phyloP scores from a whole-genome alignment of 1,140 invertebrate genomes.

The Carposina sasakii region DNA sequence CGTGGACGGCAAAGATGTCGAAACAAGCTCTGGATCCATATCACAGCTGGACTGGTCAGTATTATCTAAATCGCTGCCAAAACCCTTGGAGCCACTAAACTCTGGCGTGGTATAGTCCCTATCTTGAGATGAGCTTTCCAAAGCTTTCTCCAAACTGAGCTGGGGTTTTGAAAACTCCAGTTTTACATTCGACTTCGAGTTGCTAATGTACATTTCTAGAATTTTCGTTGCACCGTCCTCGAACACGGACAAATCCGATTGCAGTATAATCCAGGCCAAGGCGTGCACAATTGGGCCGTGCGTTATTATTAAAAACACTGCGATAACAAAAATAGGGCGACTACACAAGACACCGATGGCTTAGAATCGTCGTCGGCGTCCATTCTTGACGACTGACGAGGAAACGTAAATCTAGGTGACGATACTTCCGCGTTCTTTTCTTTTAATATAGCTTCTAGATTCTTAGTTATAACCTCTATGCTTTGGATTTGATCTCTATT shows the following conservation, averaged over 20 bases:
- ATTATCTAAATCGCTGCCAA: conserved; percentile 43
- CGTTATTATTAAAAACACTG: conserved; percentile 97
- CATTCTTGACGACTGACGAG: conserved; percentile 37
- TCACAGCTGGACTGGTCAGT: conserved; percentile 70
- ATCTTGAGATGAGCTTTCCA: conserved; percentile 61
- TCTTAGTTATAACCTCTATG: conserved; percentile 75
- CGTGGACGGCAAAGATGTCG: conserved; percentile 65
- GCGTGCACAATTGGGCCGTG: conserved; percentile 91
- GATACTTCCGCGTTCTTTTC: conserved; percentile 70
- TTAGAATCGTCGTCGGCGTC: conserved; percentile 69
- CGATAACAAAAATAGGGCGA: conserved; percentile 92
- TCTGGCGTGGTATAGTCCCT: conserved; percentile 63
- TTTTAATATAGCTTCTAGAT: conserved; percentile 75
- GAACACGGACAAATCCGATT: conserved; percentile 81
- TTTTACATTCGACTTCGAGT: conserved; percentile 67
- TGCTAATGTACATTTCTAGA: conserved; percentile 80
- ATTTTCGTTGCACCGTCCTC: conserved; percentile 81
- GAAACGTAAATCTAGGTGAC: conserved; percentile 46
- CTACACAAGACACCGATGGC: conserved; percentile 88
- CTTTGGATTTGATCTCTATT: conserved; percentile 63
- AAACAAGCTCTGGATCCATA: conserved; percentile 67
- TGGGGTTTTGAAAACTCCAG: conserved; percentile 72
- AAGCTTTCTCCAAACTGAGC: conserved; percentile 77
- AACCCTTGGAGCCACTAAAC: conserved; percentile 46
- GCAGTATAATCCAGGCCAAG: conserved; percentile 90